phyloP scores from a whole-genome alignment of 1,140 invertebrate genomes.

The Drosophila neocordata region DNA sequence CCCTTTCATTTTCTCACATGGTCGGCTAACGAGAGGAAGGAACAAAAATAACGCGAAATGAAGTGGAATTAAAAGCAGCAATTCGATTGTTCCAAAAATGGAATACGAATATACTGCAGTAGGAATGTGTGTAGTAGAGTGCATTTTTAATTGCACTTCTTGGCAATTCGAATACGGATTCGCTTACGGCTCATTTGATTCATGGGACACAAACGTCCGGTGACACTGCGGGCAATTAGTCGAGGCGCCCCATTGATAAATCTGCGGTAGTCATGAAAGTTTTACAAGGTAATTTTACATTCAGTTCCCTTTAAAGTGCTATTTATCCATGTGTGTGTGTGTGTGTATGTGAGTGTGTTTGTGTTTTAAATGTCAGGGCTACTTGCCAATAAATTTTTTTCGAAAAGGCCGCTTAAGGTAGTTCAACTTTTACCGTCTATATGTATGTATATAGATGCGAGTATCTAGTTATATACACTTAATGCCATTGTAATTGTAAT shows the following conservation, averaged over 20 bases:
- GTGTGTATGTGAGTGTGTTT: background rate
- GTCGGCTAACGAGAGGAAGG: background rate
- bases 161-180: conserved; percentile 23
- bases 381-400: conserved; percentile 48
- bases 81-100: conserved; percentile 27
- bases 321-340: background rate
- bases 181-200: conserved; percentile 49
- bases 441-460: conserved; percentile 13
- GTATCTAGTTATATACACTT: conserved; percentile 28
- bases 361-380: conserved; percentile 57
- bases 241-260: conserved; percentile 58
- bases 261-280: conserved; percentile 64
- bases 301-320: conserved; percentile 10
- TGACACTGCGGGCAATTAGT: conserved; percentile 52
- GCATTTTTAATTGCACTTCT: conserved; percentile 58
- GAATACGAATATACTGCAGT: conserved; percentile 21
- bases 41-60: conserved; percentile 9
- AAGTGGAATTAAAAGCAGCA: conserved; percentile 28
- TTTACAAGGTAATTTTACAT: conserved; percentile 67
- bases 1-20: conserved; percentile 40
- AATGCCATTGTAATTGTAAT: conserved; percentile 54
- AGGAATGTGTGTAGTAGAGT: conserved; percentile 31
- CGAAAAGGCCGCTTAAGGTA: conserved; percentile 46
- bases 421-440: conserved; percentile 43
- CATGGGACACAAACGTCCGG: conserved; percentile 31